phyloP scores from a whole-genome alignment of 2,888 invertebrate species.

The Pristionchus maxplancki region DNA sequence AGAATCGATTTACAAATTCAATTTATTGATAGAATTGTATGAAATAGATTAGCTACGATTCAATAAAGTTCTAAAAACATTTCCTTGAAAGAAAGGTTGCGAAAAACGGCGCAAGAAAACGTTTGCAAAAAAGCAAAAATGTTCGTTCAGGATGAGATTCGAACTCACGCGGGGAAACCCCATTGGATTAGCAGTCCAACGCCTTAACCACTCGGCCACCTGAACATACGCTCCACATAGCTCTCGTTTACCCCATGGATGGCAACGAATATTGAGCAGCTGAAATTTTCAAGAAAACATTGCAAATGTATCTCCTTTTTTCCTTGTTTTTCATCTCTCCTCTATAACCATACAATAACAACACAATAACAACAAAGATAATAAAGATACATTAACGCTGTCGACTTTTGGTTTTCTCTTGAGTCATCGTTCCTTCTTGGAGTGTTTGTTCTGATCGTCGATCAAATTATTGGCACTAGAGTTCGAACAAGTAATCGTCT shows the following conservation, averaged over 20 bases:
- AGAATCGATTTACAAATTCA: too few relatives aligned
- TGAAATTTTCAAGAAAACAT: background rate
- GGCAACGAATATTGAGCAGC: background rate
- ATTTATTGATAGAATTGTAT: too few relatives aligned
- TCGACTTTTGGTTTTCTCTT: background rate
- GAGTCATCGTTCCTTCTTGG: background rate
- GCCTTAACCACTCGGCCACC: constrained; percentile 78
- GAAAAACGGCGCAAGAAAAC: too few relatives aligned
- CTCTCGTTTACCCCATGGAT: background rate
- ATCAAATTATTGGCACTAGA: too few relatives aligned
- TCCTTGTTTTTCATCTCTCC: too few relatives aligned
- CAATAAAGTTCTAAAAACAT: too few relatives aligned
- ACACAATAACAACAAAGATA: too few relatives aligned
- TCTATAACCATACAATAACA: too few relatives aligned
- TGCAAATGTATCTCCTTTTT: background rate
- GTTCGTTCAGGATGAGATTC: constrained; percentile 73
- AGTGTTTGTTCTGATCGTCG: background rate
- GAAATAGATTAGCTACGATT: too few relatives aligned
- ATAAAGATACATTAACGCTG: too few relatives aligned
- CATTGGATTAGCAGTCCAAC: constrained; percentile 78
- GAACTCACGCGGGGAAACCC: constrained; percentile 77
- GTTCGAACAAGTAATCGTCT: too few relatives aligned
- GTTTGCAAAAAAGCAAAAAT: background rate
- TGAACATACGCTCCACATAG: constrained; percentile 57
- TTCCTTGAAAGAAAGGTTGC: too few relatives aligned